phyloP scores from a whole-genome alignment of 2,888 invertebrate genomes.

The Sclerodermus sp. region DNA sequence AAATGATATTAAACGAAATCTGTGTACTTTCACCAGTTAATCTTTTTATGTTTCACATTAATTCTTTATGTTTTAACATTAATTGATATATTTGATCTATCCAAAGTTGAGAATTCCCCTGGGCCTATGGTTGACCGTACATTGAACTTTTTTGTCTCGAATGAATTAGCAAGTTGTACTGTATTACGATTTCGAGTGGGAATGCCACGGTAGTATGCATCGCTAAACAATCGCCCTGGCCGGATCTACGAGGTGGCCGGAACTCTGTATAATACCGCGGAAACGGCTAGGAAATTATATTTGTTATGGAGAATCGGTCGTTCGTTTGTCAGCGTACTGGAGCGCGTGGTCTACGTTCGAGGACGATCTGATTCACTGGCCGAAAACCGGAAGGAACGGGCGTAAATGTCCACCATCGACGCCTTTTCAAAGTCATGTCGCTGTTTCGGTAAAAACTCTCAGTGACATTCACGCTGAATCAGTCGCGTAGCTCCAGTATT shows the following conservation, averaged over 20 bases:
- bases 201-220: not conserved
- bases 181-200: constrained; percentile 15
- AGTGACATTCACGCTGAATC: constrained; percentile 35
- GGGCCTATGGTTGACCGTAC: constrained; percentile 8
- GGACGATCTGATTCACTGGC: constrained; percentile 40
- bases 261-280: constrained; percentile 52
- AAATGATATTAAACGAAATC: too few species aligned
- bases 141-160: constrained; percentile 20
- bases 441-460: constrained; percentile 31
- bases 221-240: constrained; percentile 19
- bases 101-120: not conserved
- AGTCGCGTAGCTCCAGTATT: too few species aligned
- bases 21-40: too few species aligned
- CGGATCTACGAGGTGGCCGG: constrained; percentile 43
- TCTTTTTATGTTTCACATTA: too few species aligned
- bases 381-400: constrained; percentile 44
- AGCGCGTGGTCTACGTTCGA: constrained; percentile 13
- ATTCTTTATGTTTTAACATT: too few species aligned
- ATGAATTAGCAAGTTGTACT: constrained; percentile 13
- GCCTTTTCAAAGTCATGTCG: constrained; percentile 17
- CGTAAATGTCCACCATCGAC: constrained; percentile 23
- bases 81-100: too few species aligned
- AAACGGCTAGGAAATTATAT: constrained; percentile 51
- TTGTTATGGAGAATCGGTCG: constrained; percentile 46
- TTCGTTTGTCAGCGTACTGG: constrained; percentile 21